Evolutionary conservation across 2,888 invertebrate species (phyloP).

Genomic region (Agrochola lota): DNA sequence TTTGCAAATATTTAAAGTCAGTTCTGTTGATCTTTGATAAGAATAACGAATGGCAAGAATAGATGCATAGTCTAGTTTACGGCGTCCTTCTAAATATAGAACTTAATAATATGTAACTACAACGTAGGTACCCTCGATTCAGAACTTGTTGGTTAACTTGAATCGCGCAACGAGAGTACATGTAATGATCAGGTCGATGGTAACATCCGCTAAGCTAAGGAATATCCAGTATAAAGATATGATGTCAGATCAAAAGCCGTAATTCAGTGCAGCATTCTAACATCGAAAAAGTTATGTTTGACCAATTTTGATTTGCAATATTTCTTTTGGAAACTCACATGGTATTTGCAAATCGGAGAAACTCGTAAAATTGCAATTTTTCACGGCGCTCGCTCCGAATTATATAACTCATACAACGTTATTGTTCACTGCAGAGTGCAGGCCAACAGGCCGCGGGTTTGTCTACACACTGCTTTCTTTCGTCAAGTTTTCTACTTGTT

Average conservation of each 20-base stretch:
- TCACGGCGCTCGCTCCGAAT: conserved; percentile 66
- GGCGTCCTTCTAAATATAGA: conserved; percentile 16
- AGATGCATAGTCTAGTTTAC: not conserved
- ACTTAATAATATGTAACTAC: conserved; percentile 36
- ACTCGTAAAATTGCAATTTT: conserved; percentile 80
- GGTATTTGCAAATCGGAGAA: conserved; percentile 72
- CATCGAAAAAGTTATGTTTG: not conserved
- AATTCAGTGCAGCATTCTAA: conserved; percentile 1
- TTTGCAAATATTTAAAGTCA: conserved; percentile 16
- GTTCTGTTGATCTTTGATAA: conserved; percentile 17
- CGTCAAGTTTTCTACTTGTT: conserved; percentile 9
- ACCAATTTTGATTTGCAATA: conserved; percentile 17
- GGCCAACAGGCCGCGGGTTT: conserved; percentile 42
- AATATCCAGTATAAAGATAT: not conserved
- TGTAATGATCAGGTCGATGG: conserved; percentile 15
- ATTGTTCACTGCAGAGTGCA: conserved; percentile 39
- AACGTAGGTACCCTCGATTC: conserved; percentile 2
- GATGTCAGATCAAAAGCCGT: too few relatives aligned
- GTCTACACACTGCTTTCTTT: conserved; percentile 18
- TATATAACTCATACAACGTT: conserved; percentile 59
- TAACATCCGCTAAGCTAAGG: conserved; percentile 15
- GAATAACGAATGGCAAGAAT: not conserved
- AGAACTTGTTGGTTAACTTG: conserved; percentile 32
- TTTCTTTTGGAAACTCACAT: conserved; percentile 42
- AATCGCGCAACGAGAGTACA: conserved; percentile 11